Evolutionary conservation across 2,888 invertebrate species (phyloP).

Genomic region (Platycnemis pennipes): DNA sequence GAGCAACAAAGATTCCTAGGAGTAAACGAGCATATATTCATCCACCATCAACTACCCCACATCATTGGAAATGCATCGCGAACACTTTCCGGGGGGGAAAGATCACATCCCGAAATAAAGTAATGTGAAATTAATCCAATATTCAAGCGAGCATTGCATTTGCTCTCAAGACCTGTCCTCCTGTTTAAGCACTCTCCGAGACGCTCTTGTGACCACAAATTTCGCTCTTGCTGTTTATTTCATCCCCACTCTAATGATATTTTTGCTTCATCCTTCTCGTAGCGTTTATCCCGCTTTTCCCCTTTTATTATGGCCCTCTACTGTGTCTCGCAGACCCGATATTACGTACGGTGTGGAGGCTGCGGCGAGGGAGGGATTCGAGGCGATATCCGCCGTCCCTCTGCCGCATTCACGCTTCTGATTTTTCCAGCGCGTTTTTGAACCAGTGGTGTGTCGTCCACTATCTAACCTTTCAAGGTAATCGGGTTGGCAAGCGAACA

Average conservation of each 20-base stretch:
- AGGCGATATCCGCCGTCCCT: not conserved
- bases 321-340: no score
- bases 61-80: no score
- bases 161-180: not conserved
- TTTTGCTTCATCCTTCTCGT: not conserved
- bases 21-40: no score
- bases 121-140: no score
- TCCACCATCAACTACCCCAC: no score
- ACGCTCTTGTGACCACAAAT: not conserved
- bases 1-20: no score
- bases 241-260: not conserved
- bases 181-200: no score
- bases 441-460: not conserved
- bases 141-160: no score
- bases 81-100: no score
- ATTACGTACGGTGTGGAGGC: not conserved
- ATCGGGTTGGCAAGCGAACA: conserved; percentile 27
- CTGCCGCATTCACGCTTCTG: not conserved
- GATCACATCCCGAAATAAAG: no score
- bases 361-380: not conserved
- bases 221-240: not conserved
- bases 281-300: not conserved
- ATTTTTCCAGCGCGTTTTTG: not conserved
- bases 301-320: not conserved
- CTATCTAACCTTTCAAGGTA: conserved; percentile 39